Percentiles rank a stretch among this genome's conserved stretches.
phyloP scores from a whole-genome alignment of 2,888 invertebrate genomes.

The Candidula unifasciata region DNA sequence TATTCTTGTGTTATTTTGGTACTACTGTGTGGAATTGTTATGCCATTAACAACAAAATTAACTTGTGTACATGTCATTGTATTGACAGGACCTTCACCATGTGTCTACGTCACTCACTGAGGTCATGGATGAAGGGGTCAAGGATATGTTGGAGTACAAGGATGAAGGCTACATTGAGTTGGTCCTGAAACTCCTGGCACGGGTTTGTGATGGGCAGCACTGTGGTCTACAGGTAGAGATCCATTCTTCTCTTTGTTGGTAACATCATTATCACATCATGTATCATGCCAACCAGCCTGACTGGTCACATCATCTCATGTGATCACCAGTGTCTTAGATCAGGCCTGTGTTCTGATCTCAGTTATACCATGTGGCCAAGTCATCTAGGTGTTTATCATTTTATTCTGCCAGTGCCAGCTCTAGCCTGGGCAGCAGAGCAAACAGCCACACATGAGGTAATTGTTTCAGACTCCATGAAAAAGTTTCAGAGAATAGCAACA shows the following conservation, averaged over 20 bases:
- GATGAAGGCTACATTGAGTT: slow-evolving; percentile 78
- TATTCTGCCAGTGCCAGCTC: no score
- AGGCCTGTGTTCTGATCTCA: no score
- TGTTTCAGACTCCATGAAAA: no score
- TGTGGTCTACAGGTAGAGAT: slow-evolving; percentile 73
- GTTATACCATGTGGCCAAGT: no score
- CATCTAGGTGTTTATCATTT: no score
- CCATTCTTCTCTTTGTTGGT: background rate
- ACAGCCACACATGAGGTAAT: no score
- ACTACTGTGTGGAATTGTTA: background rate
- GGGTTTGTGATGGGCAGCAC: slow-evolving; percentile 78
- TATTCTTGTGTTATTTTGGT: background rate
- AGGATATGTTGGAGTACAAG: slow-evolving; percentile 75
- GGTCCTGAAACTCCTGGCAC: slow-evolving; percentile 75
- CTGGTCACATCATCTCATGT: no score
- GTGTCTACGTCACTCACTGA: slow-evolving; percentile 51
- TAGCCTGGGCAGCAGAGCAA: no score
- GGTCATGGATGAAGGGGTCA: slow-evolving; percentile 68
- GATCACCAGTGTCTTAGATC: no score
- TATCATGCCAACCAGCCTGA: no score
- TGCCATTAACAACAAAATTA: background rate
- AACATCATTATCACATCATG: no score
- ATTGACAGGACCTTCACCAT: slow-evolving; percentile 44
- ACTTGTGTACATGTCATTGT: background rate
- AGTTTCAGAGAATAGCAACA: no score